Evolutionary conservation across 2,113 vertebrate species (phyloP).

Genomic region (Eupsittula cactorum): DNA sequence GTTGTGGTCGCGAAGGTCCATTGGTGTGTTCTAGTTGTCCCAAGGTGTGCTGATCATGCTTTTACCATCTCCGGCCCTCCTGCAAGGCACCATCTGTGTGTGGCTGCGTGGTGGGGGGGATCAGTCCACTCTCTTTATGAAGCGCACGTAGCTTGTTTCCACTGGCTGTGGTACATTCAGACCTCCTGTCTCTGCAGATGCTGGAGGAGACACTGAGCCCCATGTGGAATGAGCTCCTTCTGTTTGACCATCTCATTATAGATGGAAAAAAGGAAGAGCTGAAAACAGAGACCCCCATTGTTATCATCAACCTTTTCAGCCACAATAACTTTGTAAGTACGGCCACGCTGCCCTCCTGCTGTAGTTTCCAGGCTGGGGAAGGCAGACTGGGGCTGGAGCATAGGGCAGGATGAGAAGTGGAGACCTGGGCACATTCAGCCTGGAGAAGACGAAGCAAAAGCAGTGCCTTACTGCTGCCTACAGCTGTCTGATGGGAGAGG

Average conservation of each 20-base stretch:
- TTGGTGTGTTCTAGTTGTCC: background rate
- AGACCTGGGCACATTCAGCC: background rate
- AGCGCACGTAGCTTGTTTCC: background rate
- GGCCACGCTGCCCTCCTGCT: background rate
- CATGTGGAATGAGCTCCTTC: slow-evolving; percentile 87
- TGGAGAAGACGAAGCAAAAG: background rate
- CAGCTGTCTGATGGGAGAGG: background rate
- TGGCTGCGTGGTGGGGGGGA: background rate
- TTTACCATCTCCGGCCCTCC: background rate
- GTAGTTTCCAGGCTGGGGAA: background rate
- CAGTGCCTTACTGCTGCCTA: background rate
- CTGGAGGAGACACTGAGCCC: slow-evolving; percentile 88
- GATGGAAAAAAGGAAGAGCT: slow-evolving; percentile 88
- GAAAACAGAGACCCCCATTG: slow-evolving; percentile 83
- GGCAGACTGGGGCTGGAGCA: background rate
- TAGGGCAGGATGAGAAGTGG: background rate
- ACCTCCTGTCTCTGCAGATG: slow-evolving; percentile 70
- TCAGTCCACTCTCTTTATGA: background rate
- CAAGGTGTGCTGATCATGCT: background rate
- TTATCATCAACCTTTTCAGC: slow-evolving; percentile 87
- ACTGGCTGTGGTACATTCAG: background rate
- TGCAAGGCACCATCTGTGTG: background rate
- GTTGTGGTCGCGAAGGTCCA: background rate
- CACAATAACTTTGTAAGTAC: slow-evolving; percentile 83
- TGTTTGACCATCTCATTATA: slow-evolving; percentile 88